Conservation (phyloP, 2,113 vertebrate genomes). For the Saimiri boliviensis region DNA sequence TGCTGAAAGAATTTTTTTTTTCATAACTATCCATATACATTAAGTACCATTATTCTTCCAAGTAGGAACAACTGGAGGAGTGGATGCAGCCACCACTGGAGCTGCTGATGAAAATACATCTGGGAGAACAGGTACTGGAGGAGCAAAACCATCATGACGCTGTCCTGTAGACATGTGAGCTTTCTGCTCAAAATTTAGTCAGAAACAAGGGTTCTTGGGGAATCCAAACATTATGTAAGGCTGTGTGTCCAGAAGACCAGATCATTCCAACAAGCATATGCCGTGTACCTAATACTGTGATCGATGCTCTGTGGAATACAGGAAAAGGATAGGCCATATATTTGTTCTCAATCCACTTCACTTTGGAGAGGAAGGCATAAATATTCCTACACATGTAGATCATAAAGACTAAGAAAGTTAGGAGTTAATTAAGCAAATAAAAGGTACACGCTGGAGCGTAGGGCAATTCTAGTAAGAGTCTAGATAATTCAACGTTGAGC, state of each 20-base stretch:
- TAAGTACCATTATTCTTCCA: background rate
- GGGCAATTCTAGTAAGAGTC: background rate
- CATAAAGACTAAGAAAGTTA: background rate
- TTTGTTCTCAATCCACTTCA: background rate
- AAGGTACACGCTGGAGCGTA: background rate
- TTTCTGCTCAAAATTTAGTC: too few relatives aligned
- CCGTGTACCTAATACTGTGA: background rate
- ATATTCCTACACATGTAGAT: background rate
- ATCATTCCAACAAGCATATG: background rate
- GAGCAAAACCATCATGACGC: accelerated
- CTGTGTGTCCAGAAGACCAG: background rate
- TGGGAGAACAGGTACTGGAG: background rate
- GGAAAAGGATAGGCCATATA: background rate
- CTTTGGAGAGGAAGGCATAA: background rate
- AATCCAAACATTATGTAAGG: background rate
- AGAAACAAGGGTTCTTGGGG: background rate
- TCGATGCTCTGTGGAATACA: background rate
- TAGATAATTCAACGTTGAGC: background rate
- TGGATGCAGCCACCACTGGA: background rate
- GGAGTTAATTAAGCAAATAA: background rate
- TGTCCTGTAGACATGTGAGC: background rate
- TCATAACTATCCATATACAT: background rate
- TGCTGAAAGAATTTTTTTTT: background rate
- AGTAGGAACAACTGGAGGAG: background rate
- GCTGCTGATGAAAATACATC: background rate